Conservation (phyloP, 2,797 vertebrate species). For the Mormyrops attenuatus region DNA sequence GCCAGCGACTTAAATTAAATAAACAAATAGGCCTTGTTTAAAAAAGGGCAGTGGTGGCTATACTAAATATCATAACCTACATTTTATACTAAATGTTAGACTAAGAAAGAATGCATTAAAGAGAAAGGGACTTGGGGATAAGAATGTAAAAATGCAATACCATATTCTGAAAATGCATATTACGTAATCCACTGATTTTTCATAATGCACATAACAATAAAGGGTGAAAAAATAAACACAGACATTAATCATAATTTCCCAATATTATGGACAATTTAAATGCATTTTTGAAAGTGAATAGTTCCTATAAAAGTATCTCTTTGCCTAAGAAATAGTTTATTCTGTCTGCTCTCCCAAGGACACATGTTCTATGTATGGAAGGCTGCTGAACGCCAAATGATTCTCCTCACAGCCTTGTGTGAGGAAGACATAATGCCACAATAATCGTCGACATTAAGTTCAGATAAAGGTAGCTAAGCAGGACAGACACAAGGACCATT, state of each 20-base stretch:
- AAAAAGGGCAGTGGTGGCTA: background rate
- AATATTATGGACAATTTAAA: background rate
- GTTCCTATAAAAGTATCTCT: background rate
- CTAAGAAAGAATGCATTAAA: background rate
- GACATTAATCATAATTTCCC: background rate
- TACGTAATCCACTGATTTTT: background rate
- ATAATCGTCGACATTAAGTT: background rate
- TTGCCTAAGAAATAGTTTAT: background rate
- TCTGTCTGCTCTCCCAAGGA: constrained; percentile 9
- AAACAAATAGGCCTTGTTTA: constrained; percentile 3
- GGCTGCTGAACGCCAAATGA: constrained; percentile 9
- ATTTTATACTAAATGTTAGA: background rate
- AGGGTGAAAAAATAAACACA: background rate
- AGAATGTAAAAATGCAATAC: background rate
- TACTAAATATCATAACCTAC: background rate
- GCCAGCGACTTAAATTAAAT: background rate
- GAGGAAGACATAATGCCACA: constrained; percentile 1
- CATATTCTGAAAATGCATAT: background rate
- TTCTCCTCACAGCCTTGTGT: background rate
- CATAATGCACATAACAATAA: background rate
- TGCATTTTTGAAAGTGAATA: background rate
- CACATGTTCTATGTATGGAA: background rate
- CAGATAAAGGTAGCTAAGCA: background rate
- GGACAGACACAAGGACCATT: constrained; percentile 13
- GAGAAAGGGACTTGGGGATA: background rate